Conservation (phyloP, 2,113 vertebrate species). For the Poecile atricapillus region DNA sequence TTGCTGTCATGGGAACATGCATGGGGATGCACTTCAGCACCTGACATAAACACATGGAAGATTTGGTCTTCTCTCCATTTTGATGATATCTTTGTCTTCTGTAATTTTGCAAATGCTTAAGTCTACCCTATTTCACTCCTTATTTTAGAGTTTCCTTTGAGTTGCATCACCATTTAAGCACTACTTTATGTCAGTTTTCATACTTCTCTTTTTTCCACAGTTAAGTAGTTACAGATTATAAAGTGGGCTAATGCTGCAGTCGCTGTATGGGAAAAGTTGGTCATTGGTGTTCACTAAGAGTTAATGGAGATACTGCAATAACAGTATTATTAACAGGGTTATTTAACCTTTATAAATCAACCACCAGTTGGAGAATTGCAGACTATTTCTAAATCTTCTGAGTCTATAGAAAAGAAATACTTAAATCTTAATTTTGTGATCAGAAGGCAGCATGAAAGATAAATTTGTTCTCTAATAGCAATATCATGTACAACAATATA, state of each 20-base stretch:
- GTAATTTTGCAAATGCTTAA: not conserved
- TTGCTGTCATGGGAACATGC: not conserved
- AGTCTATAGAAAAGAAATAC: not conserved
- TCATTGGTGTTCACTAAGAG: not conserved
- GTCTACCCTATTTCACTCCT: not conserved
- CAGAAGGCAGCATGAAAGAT: not conserved
- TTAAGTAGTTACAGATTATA: not conserved
- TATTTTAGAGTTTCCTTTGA: not conserved
- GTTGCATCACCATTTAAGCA: not conserved
- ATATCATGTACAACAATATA: not conserved
- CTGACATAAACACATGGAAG: not conserved
- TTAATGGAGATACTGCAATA: not conserved
- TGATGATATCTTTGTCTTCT: not conserved
- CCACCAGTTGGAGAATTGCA: not conserved
- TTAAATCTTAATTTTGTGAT: constrained; percentile 31
- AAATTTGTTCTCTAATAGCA: not conserved
- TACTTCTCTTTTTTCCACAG: not conserved
- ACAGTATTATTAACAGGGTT: not conserved
- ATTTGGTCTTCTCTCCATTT: not conserved
- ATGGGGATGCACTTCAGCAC: rapidly evolving
- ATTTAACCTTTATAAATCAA: not conserved
- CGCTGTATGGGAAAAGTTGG: not conserved
- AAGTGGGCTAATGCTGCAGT: not conserved
- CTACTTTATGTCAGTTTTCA: not conserved
- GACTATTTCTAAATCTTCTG: not conserved